Evolutionary conservation across 2,797 vertebrate genomes (phyloP).

Genomic region (Darevskia mixta): DNA sequence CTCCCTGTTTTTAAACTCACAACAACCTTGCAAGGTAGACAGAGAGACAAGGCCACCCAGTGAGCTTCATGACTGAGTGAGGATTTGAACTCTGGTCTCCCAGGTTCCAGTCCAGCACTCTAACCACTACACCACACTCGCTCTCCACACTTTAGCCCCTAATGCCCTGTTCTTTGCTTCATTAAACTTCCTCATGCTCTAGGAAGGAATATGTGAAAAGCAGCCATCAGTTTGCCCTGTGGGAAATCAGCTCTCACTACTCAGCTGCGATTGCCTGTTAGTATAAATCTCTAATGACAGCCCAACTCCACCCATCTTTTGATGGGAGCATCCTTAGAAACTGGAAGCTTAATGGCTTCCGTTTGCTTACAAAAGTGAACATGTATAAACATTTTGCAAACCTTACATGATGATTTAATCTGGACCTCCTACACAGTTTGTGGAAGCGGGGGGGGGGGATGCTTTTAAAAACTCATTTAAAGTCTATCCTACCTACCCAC

Average conservation of each 20-base stretch:
- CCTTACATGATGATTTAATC: slow-evolving; percentile 25
- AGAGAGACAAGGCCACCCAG: too few relatives aligned
- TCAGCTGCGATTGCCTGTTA: not conserved
- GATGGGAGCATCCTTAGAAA: slow-evolving; percentile 32
- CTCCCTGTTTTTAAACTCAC: too few relatives aligned
- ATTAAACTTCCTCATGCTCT: not conserved
- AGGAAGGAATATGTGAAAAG: not conserved
- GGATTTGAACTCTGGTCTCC: too few relatives aligned
- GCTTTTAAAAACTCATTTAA: slow-evolving; percentile 13
- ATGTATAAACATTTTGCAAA: not conserved
- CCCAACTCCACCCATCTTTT: slow-evolving; percentile 17
- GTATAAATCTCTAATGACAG: slow-evolving; percentile 8
- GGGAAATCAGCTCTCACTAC: not conserved
- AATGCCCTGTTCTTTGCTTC: not conserved
- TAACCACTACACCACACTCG: too few relatives aligned
- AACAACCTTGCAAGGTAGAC: too few relatives aligned
- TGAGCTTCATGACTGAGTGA: too few relatives aligned
- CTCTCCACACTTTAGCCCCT: not conserved
- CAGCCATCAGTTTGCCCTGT: not conserved
- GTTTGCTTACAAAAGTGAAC: slow-evolving; percentile 43
- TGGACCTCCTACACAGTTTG: slow-evolving; percentile 40
- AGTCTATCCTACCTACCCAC: slow-evolving; percentile 4
- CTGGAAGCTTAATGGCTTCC: slow-evolving; percentile 12
- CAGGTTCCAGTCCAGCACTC: too few relatives aligned
- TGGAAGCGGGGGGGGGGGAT: slow-evolving; percentile 17